Percentiles rank a stretch among this genome's conserved stretches.
Evolutionary conservation across 2,888 invertebrate species (phyloP).

Genomic region (Incurvaria masculella): DNA sequence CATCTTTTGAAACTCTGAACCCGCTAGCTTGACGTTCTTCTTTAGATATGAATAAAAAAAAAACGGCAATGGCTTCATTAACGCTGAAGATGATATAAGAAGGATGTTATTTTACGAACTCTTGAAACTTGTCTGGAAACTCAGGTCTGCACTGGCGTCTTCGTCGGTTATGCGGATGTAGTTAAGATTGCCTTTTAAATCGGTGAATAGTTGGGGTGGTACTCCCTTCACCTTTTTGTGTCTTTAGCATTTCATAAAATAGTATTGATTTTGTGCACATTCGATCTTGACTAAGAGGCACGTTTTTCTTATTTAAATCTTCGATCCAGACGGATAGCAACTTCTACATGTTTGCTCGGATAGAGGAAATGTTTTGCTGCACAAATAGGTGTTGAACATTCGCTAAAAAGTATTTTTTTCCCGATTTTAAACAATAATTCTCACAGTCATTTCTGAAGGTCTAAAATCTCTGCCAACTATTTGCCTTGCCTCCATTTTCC

Average conservation of each 20-base stretch:
- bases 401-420: too few relatives aligned
- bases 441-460: too few relatives aligned
- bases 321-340: too few relatives aligned
- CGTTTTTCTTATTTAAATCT: slow-evolving; percentile 7
- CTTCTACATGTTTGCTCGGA: too few relatives aligned
- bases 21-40: slow-evolving; percentile 14
- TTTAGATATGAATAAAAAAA: slow-evolving; percentile 12
- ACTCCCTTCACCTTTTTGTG: slow-evolving; percentile 10
- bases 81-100: slow-evolving; percentile 14
- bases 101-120: slow-evolving; percentile 6
- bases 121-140: slow-evolving; percentile 13
- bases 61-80: slow-evolving; percentile 16
- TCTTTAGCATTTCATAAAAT: slow-evolving; percentile 8
- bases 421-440: too few relatives aligned
- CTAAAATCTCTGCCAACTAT: too few relatives aligned
- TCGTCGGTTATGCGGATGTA: slow-evolving; percentile 15
- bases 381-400: too few relatives aligned
- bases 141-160: slow-evolving; percentile 16
- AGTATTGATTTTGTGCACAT: slow-evolving; percentile 7
- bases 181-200: slow-evolving; percentile 16
- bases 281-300: slow-evolving; percentile 8
- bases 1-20: slow-evolving; percentile 21
- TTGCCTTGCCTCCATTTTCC: too few relatives aligned
- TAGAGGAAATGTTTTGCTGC: too few relatives aligned
- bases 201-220: slow-evolving; percentile 16